phyloP scores from a whole-genome alignment of 2,888 invertebrate species.

The Spialia ferax region DNA sequence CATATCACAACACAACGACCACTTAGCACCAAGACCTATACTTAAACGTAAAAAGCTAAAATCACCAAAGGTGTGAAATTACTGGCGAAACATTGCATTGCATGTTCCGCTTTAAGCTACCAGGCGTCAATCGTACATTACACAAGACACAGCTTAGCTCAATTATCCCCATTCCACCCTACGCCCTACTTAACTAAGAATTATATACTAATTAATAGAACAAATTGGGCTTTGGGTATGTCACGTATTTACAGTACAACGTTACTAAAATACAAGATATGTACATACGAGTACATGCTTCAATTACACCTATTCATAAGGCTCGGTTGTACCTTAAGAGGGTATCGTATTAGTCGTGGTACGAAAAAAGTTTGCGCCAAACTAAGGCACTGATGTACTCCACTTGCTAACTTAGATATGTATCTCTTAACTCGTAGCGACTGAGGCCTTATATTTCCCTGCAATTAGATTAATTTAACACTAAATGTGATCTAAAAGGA shows the following conservation, averaged over 20 bases:
- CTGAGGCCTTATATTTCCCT: conserved; percentile 31
- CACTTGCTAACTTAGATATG: conserved; percentile 47
- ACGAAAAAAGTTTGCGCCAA: conserved; percentile 63
- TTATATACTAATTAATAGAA: conserved; percentile 46
- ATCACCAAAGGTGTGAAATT: conserved; percentile 35
- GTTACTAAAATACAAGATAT: conserved; percentile 29
- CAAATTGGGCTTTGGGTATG: conserved; percentile 43
- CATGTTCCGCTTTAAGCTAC: conserved; percentile 20
- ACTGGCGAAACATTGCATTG: conserved; percentile 15
- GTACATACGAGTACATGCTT: conserved; percentile 68
- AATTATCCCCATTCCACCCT: conserved; percentile 42
- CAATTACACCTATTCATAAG: conserved; percentile 71
- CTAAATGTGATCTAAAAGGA: conserved; percentile 35
- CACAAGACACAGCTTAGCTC: conserved; percentile 31
- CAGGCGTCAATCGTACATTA: conserved; percentile 30
- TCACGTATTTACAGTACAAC: conserved; percentile 36
- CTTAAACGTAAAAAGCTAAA: background rate
- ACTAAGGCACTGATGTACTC: conserved; percentile 50
- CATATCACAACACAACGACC: background rate
- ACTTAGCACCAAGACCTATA: background rate
- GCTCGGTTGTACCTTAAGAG: conserved; percentile 70
- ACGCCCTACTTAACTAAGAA: conserved; percentile 43
- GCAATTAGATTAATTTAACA: conserved; percentile 40
- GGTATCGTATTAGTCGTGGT: conserved; percentile 69
- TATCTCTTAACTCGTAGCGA: conserved; percentile 26